These are phyloP conservation scores for Chloroclysta siterata DNA, from an alignment of 2,888 invertebrate species.

Conservation along the genomic window DNA sequence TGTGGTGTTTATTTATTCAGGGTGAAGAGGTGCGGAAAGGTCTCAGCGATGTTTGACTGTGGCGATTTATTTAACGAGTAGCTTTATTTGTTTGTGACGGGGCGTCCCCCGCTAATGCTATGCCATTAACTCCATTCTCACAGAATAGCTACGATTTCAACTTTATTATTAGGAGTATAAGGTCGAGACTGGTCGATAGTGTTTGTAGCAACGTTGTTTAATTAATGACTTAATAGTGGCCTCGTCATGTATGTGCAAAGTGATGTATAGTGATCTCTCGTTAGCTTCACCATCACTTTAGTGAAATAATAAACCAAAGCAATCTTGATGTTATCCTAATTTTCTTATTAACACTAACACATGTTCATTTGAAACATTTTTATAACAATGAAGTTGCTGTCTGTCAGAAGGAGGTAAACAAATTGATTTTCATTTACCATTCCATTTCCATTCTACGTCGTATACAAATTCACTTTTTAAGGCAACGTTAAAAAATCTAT, in stretches of 20 bases:
- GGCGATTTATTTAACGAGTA: constrained; percentile 76
- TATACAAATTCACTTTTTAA: not conserved
- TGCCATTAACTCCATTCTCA: constrained; percentile 66
- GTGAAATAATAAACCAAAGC: constrained; percentile 20
- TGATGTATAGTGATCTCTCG: constrained; percentile 55
- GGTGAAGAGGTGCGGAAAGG: constrained; percentile 69
- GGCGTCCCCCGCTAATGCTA: constrained; percentile 66
- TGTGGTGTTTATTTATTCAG: constrained; percentile 70
- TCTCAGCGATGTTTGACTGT: constrained; percentile 69
- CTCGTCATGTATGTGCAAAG: constrained; percentile 59
- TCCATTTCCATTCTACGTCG: not conserved
- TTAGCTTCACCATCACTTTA: constrained; percentile 25
- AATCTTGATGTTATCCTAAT: constrained; percentile 4
- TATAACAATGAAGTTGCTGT: no score
- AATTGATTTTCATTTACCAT: not conserved
- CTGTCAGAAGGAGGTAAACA: not conserved
- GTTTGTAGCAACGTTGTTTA: constrained; percentile 57
- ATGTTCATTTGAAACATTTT: not conserved
- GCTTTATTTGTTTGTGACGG: constrained; percentile 73
- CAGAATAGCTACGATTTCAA: constrained; percentile 60
- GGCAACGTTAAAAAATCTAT: not conserved
- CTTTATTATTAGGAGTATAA: constrained; percentile 58
- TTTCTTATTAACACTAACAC: not conserved
- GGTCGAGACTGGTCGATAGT: constrained; percentile 45
- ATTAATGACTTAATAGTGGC: constrained; percentile 73